phyloP scores from a whole-genome alignment of 2,888 invertebrate species.

The Perizoma affinitatum region DNA sequence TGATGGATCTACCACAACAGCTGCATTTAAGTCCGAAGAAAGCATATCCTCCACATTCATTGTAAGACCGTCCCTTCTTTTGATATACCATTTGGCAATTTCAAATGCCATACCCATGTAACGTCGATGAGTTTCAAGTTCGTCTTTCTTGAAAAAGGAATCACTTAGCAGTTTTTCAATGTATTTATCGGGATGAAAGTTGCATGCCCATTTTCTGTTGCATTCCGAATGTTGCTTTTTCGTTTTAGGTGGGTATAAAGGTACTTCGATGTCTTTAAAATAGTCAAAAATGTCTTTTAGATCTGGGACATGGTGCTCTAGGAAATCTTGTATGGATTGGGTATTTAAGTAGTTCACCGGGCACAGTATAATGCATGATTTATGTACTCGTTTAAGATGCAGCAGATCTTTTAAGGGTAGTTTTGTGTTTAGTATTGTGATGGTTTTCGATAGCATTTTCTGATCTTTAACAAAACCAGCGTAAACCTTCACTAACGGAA shows the following conservation, averaged over 20 bases:
- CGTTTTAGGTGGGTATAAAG: slow-evolving; percentile 85
- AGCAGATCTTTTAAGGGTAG: slow-evolving; percentile 85
- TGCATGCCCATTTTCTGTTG: slow-evolving; percentile 89
- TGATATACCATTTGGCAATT: slow-evolving; percentile 68
- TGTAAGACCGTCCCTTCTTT: slow-evolving; percentile 22
- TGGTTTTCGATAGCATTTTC: slow-evolving; percentile 85
- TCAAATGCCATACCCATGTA: slow-evolving; percentile 85
- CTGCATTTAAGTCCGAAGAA: slow-evolving; percentile 50
- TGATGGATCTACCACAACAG: slow-evolving; percentile 90
- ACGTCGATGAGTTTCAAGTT: slow-evolving; percentile 67
- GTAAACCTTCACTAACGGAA: slow-evolving; percentile 83
- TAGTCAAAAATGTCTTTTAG: slow-evolving; percentile 74
- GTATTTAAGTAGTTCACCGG: slow-evolving; percentile 53
- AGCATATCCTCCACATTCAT: slow-evolving; percentile 37
- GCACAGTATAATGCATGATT: slow-evolving; percentile 84
- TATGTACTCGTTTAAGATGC: slow-evolving; percentile 90
- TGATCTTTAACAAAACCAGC: slow-evolving; percentile 85
- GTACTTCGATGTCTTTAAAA: slow-evolving; percentile 83
- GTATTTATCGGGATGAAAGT: slow-evolving; percentile 91
- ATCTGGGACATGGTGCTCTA: slow-evolving; percentile 75
- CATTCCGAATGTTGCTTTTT: slow-evolving; percentile 86
- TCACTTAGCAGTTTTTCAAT: slow-evolving; percentile 87
- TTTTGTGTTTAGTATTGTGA: slow-evolving; percentile 83
- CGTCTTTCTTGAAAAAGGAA: slow-evolving; percentile 78
- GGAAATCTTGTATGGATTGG: slow-evolving; percentile 66